Evolutionary conservation across 1,140 invertebrate species (phyloP).

Genomic region (Drosophila burlai): DNA sequence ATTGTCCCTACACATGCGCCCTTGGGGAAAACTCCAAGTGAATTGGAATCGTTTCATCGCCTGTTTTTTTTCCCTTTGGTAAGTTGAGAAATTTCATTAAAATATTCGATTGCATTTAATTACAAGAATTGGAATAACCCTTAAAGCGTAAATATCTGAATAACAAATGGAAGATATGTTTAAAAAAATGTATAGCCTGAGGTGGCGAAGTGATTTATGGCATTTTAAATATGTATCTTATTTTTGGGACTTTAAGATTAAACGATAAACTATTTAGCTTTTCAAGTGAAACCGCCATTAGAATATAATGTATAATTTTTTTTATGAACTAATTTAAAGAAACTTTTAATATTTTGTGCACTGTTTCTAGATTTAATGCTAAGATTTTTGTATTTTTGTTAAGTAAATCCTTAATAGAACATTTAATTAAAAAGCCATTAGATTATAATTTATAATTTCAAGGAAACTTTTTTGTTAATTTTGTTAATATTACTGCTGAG

Average conservation of each 20-base stretch:
- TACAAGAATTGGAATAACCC: background rate
- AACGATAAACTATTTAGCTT: background rate
- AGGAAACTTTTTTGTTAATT: too few species aligned
- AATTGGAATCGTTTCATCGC: constrained; percentile 11
- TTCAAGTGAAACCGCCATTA: background rate
- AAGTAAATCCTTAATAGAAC: background rate
- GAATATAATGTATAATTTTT: too few species aligned
- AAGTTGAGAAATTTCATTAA: constrained; percentile 7
- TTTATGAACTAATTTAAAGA: too few species aligned
- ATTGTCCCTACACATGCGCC: constrained; percentile 72
- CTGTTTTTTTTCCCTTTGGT: background rate
- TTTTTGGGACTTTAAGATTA: background rate
- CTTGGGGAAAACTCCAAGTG: constrained; percentile 16
- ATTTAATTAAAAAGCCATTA: too few species aligned
- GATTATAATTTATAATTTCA: too few species aligned
- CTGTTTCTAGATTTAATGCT: too few species aligned
- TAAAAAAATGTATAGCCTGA: background rate
- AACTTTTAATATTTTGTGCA: too few species aligned
- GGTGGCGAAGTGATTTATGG: background rate
- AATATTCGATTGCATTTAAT: constrained; percentile 10
- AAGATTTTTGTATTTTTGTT: too few species aligned
- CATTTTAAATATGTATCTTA: background rate
- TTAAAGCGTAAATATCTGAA: background rate
- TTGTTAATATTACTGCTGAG: too few species aligned
- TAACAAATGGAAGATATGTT: constrained; percentile 1